phyloP scores from a whole-genome alignment of 2,888 invertebrate species.

The Labia minor region DNA sequence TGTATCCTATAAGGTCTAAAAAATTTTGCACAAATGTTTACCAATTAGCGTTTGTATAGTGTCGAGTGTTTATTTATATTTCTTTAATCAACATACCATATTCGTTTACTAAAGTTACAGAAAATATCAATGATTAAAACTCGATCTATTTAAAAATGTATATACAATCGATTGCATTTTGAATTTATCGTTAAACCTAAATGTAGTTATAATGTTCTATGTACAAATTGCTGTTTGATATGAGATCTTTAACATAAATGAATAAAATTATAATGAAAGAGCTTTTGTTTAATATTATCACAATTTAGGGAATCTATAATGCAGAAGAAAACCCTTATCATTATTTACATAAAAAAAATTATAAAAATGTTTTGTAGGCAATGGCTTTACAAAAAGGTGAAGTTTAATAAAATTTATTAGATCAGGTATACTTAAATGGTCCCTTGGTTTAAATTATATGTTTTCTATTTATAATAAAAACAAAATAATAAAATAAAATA shows the following conservation, averaged over 20 bases:
- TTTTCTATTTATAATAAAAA: neutral
- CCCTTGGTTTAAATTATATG: conserved; percentile 4
- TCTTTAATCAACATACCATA: no score
- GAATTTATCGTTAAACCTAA: neutral
- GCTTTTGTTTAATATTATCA: neutral
- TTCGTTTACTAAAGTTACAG: neutral
- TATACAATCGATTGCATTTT: conserved; percentile 1
- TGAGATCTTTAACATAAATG: conserved; percentile 13
- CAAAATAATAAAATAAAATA: no score
- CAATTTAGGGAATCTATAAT: conserved; percentile 5
- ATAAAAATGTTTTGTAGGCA: neutral
- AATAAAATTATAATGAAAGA: neutral
- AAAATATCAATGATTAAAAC: neutral
- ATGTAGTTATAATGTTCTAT: neutral
- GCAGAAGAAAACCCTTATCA: neutral
- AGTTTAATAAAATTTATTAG: neutral
- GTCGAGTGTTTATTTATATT: no score
- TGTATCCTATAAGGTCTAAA: no score
- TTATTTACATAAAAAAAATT: neutral
- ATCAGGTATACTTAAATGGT: conserved; percentile 13
- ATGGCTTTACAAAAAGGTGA: neutral
- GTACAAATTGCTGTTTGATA: neutral
- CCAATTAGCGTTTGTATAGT: no score
- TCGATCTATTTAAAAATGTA: conserved; percentile 1
- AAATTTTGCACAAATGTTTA: no score